Percentiles rank a stretch among this genome's conserved stretches.
Conservation (phyloP, 2,113 vertebrate species). For the Manacus vitellinus region DNA sequence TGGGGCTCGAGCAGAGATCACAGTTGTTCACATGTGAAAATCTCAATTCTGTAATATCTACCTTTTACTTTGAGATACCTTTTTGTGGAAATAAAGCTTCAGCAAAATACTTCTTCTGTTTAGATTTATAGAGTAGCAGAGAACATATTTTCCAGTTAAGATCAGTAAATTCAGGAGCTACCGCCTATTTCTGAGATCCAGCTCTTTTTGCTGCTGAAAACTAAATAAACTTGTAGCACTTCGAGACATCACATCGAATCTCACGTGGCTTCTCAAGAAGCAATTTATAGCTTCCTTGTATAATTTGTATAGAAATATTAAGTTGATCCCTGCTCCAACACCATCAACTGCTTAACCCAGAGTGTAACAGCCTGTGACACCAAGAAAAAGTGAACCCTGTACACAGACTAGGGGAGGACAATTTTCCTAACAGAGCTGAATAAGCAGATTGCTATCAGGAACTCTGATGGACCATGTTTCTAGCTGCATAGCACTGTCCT, state of each 20-base stretch:
- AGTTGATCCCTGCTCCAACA: not conserved
- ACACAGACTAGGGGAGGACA: not conserved
- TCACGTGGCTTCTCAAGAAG: slow-evolving; percentile 15
- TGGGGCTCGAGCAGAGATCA: not conserved
- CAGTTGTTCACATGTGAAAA: not conserved
- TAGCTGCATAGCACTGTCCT: slow-evolving; percentile 33
- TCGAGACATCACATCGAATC: slow-evolving; percentile 21
- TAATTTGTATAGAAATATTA: slow-evolving; percentile 35
- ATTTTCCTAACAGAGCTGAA: slow-evolving; percentile 19
- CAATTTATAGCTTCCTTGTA: slow-evolving; percentile 47
- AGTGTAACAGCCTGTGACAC: slow-evolving; percentile 41
- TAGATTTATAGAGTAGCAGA: not conserved
- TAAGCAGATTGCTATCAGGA: slow-evolving; percentile 38
- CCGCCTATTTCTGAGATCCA: not conserved
- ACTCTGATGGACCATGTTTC: not conserved
- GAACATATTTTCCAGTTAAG: slow-evolving; percentile 11
- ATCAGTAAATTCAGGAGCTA: slow-evolving; percentile 11
- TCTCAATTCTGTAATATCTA: not conserved
- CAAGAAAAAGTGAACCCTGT: not conserved
- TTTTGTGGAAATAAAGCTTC: not conserved
- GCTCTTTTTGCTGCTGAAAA: slow-evolving; percentile 26
- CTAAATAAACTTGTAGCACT: slow-evolving; percentile 41
- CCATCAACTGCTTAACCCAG: slow-evolving; percentile 8
- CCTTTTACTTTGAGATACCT: not conserved
- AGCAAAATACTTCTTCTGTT: not conserved